Percentiles rank a stretch among this genome's conserved stretches.
These are phyloP conservation scores for Macropis europaea DNA, from an alignment of 2,888 invertebrate genomes.

Conservation along the genomic window DNA sequence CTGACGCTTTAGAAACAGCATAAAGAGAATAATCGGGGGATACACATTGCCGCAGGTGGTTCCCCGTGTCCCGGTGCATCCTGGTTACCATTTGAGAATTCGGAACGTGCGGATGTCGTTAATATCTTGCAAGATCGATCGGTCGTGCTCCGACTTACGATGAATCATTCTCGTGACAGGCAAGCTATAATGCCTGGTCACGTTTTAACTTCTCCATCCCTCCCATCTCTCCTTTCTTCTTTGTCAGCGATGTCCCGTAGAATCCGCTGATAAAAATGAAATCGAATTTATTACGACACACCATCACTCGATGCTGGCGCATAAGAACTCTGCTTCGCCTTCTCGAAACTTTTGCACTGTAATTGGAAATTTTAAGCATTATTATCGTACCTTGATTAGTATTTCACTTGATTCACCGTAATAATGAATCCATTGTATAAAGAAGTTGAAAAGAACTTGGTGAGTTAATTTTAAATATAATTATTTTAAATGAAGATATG, in stretches of 20 bases:
- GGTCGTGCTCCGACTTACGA: conserved; percentile 63
- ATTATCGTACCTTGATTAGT: neutral
- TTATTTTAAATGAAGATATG: too few species aligned
- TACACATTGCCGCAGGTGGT: conserved; percentile 27
- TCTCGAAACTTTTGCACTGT: neutral
- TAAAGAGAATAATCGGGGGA: neutral
- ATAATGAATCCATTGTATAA: too few species aligned
- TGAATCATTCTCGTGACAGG: conserved; percentile 71
- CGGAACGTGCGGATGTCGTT: conserved; percentile 60
- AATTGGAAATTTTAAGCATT: neutral
- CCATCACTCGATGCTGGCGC: conserved; percentile 42
- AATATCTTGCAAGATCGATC: conserved; percentile 71
- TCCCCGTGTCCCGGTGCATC: conserved; percentile 6
- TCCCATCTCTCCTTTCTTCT: conserved; percentile 22
- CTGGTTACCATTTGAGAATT: conserved; percentile 52
- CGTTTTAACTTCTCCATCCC: conserved; percentile 62
- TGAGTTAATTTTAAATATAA: too few species aligned
- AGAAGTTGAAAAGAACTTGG: too few species aligned
- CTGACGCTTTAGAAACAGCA: conserved; percentile 9
- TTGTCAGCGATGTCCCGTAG: conserved; percentile 37
- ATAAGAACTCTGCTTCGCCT: neutral
- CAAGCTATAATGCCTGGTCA: conserved; percentile 64
- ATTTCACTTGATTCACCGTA: neutral
- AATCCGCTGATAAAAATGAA: conserved; percentile 41
- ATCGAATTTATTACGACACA: conserved; percentile 60